Percentiles rank a stretch among this genome's conserved stretches.
Conservation (phyloP, 2,797 vertebrate species). For the Champsocephalus gunnari region DNA sequence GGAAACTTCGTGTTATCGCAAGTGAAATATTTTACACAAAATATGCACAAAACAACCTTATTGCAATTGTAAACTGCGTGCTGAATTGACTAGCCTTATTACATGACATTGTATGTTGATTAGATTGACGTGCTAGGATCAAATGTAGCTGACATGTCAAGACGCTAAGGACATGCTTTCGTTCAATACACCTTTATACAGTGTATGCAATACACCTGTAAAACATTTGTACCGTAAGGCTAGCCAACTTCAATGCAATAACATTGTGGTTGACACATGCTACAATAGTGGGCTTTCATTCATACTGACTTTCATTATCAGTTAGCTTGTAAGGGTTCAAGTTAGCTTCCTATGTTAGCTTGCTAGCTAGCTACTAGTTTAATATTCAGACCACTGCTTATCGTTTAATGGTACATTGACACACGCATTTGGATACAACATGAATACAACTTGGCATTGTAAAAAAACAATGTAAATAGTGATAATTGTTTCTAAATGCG, state of each 20-base stretch:
- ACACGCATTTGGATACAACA: fast-evolving
- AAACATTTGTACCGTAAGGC: fast-evolving
- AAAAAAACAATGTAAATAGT: fast-evolving
- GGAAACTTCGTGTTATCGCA: background rate
- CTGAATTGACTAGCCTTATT: background rate
- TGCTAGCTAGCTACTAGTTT: slow-evolving; percentile 6
- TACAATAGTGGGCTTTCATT: background rate
- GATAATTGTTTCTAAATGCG: fast-evolving
- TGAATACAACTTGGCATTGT: fast-evolving
- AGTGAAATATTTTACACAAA: background rate
- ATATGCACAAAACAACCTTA: background rate
- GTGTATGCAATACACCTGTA: no score
- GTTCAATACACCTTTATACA: no score
- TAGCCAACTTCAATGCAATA: fast-evolving
- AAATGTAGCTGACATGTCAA: background rate
- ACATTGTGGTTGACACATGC: fast-evolving
- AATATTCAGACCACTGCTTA: background rate
- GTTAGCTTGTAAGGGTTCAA: background rate
- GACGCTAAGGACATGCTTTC: background rate
- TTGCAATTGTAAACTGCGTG: background rate
- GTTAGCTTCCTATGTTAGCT: slow-evolving; percentile 50
- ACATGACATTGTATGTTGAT: background rate
- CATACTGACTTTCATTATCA: slow-evolving; percentile 5
- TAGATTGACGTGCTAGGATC: background rate
- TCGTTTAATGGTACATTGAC: fast-evolving